Evolutionary conservation across 1,140 invertebrate genomes (phyloP).

Genomic region (Heliothis subflexa): DNA sequence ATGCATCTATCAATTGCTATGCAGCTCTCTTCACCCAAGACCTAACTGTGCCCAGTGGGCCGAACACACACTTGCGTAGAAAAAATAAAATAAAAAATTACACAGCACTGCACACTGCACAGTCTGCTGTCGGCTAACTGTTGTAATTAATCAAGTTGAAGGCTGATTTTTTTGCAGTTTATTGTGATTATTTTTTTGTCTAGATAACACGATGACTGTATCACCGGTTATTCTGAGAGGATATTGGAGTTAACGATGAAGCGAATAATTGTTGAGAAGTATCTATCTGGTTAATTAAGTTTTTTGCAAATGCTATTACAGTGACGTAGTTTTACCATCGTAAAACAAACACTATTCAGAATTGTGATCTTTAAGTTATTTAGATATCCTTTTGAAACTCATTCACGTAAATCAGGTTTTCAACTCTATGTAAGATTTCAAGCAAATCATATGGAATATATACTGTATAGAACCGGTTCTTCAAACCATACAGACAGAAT

Average conservation of each 20-base stretch:
- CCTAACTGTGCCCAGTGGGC: conserved; percentile 37
- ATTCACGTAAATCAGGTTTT: no score
- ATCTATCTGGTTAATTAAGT: neutral
- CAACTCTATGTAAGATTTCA: no score
- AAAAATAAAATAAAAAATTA: conserved; percentile 16
- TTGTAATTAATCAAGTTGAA: conserved; percentile 21
- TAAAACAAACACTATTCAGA: no score
- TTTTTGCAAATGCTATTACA: neutral
- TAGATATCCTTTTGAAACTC: no score
- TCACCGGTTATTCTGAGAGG: neutral
- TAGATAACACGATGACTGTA: neutral
- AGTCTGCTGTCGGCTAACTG: conserved; percentile 28
- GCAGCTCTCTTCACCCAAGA: conserved; percentile 26
- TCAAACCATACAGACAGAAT: no score
- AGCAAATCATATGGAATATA: no score
- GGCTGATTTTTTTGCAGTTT: neutral
- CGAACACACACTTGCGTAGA: neutral
- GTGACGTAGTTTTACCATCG: neutral
- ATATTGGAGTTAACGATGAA: neutral
- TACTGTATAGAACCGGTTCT: no score
- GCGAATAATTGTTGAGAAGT: neutral
- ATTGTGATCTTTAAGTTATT: no score
- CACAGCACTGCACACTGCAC: conserved; percentile 9
- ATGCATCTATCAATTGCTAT: conserved; percentile 21
- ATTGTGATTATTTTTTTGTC: neutral